phyloP scores from a whole-genome alignment of 2,113 vertebrate genomes.

The Cynopterus brachyotis region DNA sequence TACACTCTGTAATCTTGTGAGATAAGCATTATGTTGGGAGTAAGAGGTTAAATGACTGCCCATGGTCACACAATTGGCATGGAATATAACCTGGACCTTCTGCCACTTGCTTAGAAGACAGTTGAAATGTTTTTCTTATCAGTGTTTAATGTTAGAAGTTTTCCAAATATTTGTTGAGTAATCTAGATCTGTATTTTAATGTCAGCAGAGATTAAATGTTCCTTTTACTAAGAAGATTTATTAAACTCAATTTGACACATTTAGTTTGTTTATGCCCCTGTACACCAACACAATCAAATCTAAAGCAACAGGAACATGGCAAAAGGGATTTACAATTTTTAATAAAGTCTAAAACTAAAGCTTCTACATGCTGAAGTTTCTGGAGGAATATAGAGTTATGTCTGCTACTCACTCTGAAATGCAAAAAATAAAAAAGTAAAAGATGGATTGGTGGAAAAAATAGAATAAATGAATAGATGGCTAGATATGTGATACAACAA shows the following conservation, averaged over 20 bases:
- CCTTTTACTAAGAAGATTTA: conserved; percentile 43
- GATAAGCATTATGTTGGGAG: not conserved
- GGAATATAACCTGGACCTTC: not conserved
- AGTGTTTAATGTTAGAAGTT: not conserved
- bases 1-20: not conserved
- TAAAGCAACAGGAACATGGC: not conserved
- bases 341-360: not conserved
- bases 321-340: not conserved
- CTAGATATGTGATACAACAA: not conserved
- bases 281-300: not conserved
- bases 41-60: not conserved
- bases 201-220: conserved; percentile 73
- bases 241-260: not conserved
- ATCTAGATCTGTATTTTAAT: conserved; percentile 45
- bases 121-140: not conserved
- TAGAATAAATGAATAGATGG: not conserved
- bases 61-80: not conserved
- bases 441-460: not conserved
- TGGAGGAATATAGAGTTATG: not conserved
- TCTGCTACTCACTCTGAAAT: not conserved
- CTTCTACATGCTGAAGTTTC: not conserved
- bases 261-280: conserved; percentile 30
- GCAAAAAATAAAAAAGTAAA: not conserved
- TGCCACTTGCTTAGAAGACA: not conserved
- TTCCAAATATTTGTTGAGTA: conserved; percentile 48